Evolutionary conservation across 2,113 vertebrate species (phyloP), one percentile per base, ranked within the genome.

Genomic region (Nyctibius bracteatus): DNA sequence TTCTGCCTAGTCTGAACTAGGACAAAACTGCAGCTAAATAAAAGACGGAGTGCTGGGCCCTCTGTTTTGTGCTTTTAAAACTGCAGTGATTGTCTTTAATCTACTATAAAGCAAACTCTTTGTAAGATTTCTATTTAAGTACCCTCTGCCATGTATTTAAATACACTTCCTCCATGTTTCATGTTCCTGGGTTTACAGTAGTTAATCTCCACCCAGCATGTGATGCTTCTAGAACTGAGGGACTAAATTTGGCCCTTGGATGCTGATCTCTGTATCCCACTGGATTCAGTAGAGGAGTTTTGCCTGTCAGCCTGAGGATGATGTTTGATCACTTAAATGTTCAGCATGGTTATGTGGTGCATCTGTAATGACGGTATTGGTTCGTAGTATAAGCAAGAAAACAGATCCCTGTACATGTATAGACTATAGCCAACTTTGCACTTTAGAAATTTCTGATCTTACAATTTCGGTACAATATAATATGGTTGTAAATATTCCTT

Each of bases 401-500:
- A n/a, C 54, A 63, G 81, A 66, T 73, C 59, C 21, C 37, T 72
- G 33, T 57, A 10, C 88, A 47, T 46, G 8, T 63, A 31, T 73
- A 88, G 47, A 51, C 41, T 79, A 71, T n/a, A 81, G 91, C 54
- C 52, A 92, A 39, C 73, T 91, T 93, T 51, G 86, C 88, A 92
- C 94, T 89, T 95, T 54, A 94, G 89, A 75, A 65, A 77, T 39
- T 66, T 84, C 77, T 31, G 28, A 65, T 74, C 44, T 90, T 81
- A 47, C 66, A 47, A 57, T 95, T 94, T 78, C 14, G 30, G 22
- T 90, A 73, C 44, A 67, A 9, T 39, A 81, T 68, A 74, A 47
- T 61, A 12, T 66, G 57, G 65, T 67, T 96, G 90, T 95, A 96
- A 94, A 95, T 93, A 94, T 10, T 82, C 10, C 41, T 96, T 88